Evolutionary conservation across 2,113 vertebrate genomes (phyloP), one percentile per base, ranked within the genome.

Genomic region (Pantherophis guttatus): DNA sequence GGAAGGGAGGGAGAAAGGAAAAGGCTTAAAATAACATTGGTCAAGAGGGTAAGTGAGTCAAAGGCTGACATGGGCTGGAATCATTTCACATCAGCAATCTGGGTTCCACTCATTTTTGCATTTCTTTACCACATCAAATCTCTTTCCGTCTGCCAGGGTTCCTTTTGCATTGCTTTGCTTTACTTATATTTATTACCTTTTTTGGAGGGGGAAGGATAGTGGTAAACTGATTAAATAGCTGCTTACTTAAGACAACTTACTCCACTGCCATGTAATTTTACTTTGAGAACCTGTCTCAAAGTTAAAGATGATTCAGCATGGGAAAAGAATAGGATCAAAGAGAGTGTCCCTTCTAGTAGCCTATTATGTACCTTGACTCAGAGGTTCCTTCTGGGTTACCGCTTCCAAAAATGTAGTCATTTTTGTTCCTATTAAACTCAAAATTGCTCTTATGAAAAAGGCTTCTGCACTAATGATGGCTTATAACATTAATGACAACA

Each of bases 11-110:
- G 6, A 13, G 24, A 7, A 0, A 33, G 81, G 87, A 33, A 26
- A 53, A 59, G 90, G 59, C 92, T 92, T 95, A 94, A 95, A 96
- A 95, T 89, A 96, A 94, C 89, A 59, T n/a, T 19, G n/a, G 29
- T 70, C 90, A 93, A 94, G 88, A 95, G 93, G 94, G 96, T 94
- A 96, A 96, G 57, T 89, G 93, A 33, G 4, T 95, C 94, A 96
- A 96, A 96, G 94, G 88, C 92, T 87, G 92, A 65, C 93, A 90
- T 95, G 90, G 88, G n/a, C 92, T 95, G 70, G 57, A 93, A 95
- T 94, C 0, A 3, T 29, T 95, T 93, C 88, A 89, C 0, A 3
- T 52, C 0, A 13, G 92, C 65, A 87, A 58, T 89, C 94, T 91
- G 15, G 44, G 89, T 95, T 96, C 62, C 75, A 91, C 86, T 91